Evolutionary conservation across 1,140 invertebrate genomes (phyloP).

Genomic region (Potamilus streckersoni): DNA sequence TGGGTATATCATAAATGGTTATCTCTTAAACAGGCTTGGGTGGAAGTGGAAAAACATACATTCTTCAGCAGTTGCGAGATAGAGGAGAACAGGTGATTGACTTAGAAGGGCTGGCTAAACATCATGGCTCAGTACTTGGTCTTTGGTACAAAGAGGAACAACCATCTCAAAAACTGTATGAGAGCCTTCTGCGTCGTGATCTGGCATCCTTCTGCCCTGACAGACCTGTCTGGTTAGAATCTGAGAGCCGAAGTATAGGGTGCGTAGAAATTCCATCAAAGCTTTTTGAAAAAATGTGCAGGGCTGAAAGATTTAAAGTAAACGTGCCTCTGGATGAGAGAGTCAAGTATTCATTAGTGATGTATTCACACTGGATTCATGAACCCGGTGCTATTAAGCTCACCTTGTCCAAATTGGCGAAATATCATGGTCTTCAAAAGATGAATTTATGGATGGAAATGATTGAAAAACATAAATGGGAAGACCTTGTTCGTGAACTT

Average conservation of each 20-base stretch:
- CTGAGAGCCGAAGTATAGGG: constrained; percentile 49
- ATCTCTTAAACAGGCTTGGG: constrained; percentile 35
- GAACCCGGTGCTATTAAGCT: constrained; percentile 33
- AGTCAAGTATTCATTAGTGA: constrained; percentile 41
- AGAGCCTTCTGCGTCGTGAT: constrained; percentile 28
- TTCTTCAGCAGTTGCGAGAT: constrained; percentile 21
- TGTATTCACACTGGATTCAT: constrained; percentile 43
- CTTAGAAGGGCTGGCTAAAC: constrained; percentile 46
- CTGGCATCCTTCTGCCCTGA: constrained; percentile 28
- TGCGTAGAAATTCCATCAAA: constrained; percentile 29
- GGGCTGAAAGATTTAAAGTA: constrained; percentile 32
- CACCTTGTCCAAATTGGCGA: constrained; percentile 30
- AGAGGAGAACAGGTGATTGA: constrained; percentile 49
- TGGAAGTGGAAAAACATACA: constrained; percentile 47
- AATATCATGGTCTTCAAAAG: constrained; percentile 23
- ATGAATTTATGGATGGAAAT: constrained; percentile 34
- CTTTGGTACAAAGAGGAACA: constrained; percentile 39
- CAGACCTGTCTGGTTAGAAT: constrained; percentile 49
- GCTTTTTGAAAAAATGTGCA: constrained; percentile 37
- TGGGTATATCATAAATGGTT: not conserved
- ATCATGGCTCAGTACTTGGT: constrained; percentile 50
- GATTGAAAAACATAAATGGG: constrained; percentile 35
- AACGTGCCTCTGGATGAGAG: constrained; percentile 43
- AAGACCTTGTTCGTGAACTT: constrained; percentile 43
- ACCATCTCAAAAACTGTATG: constrained; percentile 47